Base-by-base conservation (phyloP, 2,113 vertebrate genomes). In the Pseudopipra pipra region DNA sequence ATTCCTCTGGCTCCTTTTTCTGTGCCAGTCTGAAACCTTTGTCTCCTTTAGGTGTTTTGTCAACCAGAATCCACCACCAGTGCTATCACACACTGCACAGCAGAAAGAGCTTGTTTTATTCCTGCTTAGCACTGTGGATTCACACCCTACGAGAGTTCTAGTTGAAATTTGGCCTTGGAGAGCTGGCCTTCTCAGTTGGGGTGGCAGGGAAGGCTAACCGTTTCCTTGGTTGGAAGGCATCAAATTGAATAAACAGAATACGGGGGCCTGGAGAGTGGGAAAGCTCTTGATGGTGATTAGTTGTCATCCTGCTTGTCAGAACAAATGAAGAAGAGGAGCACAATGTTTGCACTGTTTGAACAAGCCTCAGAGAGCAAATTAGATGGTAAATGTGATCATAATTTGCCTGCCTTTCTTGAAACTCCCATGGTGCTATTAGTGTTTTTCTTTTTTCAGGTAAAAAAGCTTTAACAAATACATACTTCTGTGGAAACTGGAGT, bases 311-410 rank as follows among this genome's bases (percentile, higher is more conserved):
- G 82, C 94, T 91, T 96, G 94, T 94, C 92, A 97, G 97, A 97
- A 96, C 93, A 97, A 96, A 97, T 97, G 96, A 96, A 96, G 93
- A 97, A 96, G 95, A 97, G 92, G 91, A 96, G 87, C 89, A 56
- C 74, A 91, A 85, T 97, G 95, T 96, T 92, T 96, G 82, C 95
- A 94, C 83, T 95, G 84, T 96, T 95, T 90, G 92, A 97, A 90
- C 76, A 96, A 95, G 92, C 80, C 90, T 96, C 93, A 92, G 91
- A 94, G 96, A 96, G 89, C 87, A 93, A 97, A 96, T 90, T 97
- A 95, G 82, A 89, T 92, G 75, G 85, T 87, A 96, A 96, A 97
- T 91, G 88, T 92, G 89, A 94, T 95, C 93, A 87, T 93, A 95
- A 92, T 95, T 97, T 96, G 87, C 92, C 88, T 97, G 89, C 91